These are phyloP conservation scores for Heliornis fulica DNA, from an alignment of 2,113 vertebrate species.

Conservation along the genomic window DNA sequence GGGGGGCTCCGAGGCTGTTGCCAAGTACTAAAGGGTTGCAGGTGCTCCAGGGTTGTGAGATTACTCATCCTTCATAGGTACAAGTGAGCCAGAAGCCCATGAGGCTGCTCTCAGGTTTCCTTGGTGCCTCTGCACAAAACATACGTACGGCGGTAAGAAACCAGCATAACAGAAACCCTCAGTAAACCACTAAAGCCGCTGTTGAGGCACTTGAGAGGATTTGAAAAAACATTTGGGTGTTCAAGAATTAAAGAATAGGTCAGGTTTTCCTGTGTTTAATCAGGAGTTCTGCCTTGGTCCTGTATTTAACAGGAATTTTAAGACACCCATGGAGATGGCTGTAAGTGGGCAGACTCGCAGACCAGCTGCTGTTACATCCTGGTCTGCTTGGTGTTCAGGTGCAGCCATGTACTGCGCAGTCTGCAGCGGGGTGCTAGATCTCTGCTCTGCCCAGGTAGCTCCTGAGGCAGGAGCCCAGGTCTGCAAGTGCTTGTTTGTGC, in stretches of 20 bases:
- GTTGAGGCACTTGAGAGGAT: neutral
- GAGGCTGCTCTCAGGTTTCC: neutral
- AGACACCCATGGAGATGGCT: neutral
- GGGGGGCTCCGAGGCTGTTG: neutral
- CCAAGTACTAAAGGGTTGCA: neutral
- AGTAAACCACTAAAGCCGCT: neutral
- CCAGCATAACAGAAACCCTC: rapidly evolving
- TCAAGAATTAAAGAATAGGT: neutral
- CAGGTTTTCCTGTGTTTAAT: neutral
- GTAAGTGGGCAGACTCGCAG: neutral
- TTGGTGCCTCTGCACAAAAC: neutral
- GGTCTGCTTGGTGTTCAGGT: neutral
- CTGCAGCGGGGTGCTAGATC: neutral
- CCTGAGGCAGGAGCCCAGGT: neutral
- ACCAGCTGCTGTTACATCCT: neutral
- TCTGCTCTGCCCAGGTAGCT: rapidly evolving
- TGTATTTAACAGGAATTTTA: neutral
- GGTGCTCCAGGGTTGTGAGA: neutral
- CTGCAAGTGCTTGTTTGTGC: rapidly evolving
- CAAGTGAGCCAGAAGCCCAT: neutral
- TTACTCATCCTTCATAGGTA: neutral
- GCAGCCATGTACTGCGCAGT: rapidly evolving
- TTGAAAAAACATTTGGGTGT: neutral
- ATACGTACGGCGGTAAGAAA: neutral
- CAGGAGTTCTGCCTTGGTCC: neutral